phyloP scores from a whole-genome alignment of 2,797 vertebrate genomes.

The Falco concolor region DNA sequence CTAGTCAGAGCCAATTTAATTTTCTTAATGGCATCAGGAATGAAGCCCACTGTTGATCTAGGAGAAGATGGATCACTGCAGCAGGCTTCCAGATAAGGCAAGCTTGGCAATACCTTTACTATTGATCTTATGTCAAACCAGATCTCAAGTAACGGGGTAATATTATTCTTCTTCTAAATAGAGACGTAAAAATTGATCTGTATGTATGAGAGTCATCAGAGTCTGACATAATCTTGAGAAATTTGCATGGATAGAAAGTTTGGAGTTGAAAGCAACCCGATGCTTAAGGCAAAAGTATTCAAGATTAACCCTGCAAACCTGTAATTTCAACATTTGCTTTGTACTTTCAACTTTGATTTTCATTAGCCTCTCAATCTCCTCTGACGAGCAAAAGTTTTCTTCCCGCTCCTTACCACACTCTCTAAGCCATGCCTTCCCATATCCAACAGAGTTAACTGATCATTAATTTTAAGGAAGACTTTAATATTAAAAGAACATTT shows the following conservation, averaged over 20 bases:
- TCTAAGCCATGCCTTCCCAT: not conserved
- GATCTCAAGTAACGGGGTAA: slow-evolving; percentile 66
- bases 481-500: not conserved
- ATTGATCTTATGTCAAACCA: slow-evolving; percentile 75
- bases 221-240: not conserved
- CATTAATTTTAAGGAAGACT: not conserved
- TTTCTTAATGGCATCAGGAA: slow-evolving; percentile 68
- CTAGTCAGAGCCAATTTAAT: slow-evolving; percentile 56
- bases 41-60: not conserved
- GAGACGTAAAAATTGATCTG: not conserved
- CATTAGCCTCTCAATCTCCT: not conserved
- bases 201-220: not conserved
- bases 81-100: slow-evolving; percentile 22
- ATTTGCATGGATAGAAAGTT: not conserved
- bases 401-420: not conserved
- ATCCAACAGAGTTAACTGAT: not conserved
- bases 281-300: not conserved
- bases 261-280: not conserved
- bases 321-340: not conserved
- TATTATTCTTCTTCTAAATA: slow-evolving; percentile 69
- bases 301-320: not conserved
- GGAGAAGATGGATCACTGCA: slow-evolving; percentile 54
- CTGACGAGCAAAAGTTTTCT: not conserved
- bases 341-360: not conserved
- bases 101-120: slow-evolving; percentile 55